Conservation (phyloP, 2,113 vertebrate genomes). For the Gobiocypris rarus region DNA sequence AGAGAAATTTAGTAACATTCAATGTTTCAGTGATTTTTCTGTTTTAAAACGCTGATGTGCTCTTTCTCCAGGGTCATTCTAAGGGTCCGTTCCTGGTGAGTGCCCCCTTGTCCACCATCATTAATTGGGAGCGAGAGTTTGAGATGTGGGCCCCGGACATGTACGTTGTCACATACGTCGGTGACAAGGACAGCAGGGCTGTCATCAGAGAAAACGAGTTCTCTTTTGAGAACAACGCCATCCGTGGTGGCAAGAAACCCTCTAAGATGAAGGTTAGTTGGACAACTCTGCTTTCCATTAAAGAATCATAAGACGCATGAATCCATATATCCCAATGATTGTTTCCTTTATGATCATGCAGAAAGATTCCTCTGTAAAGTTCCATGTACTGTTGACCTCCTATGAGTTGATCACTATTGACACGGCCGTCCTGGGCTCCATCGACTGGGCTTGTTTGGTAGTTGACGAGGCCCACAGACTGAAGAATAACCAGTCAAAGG, state of each 20-base stretch:
- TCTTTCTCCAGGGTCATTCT: conserved; percentile 85
- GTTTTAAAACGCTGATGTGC: background rate
- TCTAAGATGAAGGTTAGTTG: conserved; percentile 91
- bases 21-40: too few relatives aligned
- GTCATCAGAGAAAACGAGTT: conserved; percentile 98
- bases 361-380: conserved; percentile 97
- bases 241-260: conserved; percentile 95
- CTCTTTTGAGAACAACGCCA: conserved; percentile 96
- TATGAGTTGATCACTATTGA: conserved; percentile 98
- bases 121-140: conserved; percentile 98
- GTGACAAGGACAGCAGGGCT: conserved; percentile 95
- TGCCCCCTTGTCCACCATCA: conserved; percentile 96
- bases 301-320: background rate
- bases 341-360: conserved; percentile 61
- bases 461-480: conserved; percentile 97
- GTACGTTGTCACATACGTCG: conserved; percentile 95
- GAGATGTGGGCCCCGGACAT: conserved; percentile 99
- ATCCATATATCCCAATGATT: background rate
- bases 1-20: background rate
- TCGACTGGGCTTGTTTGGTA: conserved; percentile 96
- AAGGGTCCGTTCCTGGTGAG: conserved; percentile 98
- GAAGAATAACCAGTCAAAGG: conserved; percentile 99
- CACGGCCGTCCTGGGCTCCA: conserved; percentile 95
- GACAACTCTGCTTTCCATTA: background rate
- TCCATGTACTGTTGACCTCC: conserved; percentile 93